Conservation (phyloP, 1,140 invertebrate species). For the Drosophila ironensis region DNA sequence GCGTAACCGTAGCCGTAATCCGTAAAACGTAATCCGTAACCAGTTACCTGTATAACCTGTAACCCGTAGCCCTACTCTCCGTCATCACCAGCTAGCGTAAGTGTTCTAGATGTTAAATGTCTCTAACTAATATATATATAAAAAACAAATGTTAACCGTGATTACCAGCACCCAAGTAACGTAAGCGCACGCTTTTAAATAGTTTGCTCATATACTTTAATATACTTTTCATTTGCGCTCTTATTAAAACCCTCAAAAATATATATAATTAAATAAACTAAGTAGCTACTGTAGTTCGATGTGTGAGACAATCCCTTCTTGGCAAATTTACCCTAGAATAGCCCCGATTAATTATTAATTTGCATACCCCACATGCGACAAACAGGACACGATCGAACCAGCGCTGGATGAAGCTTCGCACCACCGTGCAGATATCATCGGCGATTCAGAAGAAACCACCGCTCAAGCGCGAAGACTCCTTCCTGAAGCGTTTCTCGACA, state of each 20-base stretch:
- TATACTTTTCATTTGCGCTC: conserved; percentile 1
- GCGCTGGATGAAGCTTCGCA: conserved; percentile 96
- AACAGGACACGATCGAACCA: conserved; percentile 93
- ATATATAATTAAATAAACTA: not conserved
- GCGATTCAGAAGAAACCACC: conserved; percentile 93
- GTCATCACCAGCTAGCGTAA: conserved; percentile 50
- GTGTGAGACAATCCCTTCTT: conserved; percentile 38
- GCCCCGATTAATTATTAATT: not conserved
- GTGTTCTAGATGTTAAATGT: conserved; percentile 53
- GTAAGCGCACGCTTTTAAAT: conserved; percentile 43
- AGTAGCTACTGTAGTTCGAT: conserved; percentile 38
- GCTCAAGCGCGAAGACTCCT: conserved; percentile 95
- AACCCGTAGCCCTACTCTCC: conserved; percentile 8
- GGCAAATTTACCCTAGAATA: no score
- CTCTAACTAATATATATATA: conserved; percentile 37
- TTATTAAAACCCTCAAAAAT: not conserved
- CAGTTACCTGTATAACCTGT: conserved; percentile 7
- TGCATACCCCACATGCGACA: conserved; percentile 2
- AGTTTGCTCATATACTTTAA: not conserved
- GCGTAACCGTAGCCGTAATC: conserved; percentile 25
- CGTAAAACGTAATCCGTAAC: conserved; percentile 23
- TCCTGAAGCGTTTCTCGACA: conserved; percentile 96
- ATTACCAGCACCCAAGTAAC: conserved; percentile 21
- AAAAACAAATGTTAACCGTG: not conserved
- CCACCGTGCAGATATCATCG: conserved; percentile 94